Conservation (phyloP, 2,888 invertebrate genomes). For the Cheilosia vernalis region DNA sequence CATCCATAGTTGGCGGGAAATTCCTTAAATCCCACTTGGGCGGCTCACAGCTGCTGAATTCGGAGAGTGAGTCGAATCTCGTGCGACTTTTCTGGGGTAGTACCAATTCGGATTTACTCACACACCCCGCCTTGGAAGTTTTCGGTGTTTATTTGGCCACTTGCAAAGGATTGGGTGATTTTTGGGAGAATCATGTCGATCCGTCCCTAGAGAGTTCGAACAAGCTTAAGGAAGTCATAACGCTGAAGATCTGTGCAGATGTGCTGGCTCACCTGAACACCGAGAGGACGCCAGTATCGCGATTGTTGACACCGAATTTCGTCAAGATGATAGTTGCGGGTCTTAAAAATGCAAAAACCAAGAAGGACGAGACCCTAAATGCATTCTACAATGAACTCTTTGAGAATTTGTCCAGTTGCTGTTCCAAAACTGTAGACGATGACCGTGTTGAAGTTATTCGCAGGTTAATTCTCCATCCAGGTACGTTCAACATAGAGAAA, state of each 20-base stretch:
- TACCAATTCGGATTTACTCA: slow-evolving; percentile 81
- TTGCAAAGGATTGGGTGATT: slow-evolving; percentile 84
- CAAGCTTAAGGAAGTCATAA: slow-evolving; percentile 86
- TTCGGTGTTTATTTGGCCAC: slow-evolving; percentile 85
- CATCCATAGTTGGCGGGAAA: slow-evolving; percentile 84
- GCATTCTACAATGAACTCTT: slow-evolving; percentile 83
- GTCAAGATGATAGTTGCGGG: slow-evolving; percentile 87
- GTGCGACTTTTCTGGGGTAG: slow-evolving; percentile 86
- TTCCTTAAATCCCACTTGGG: slow-evolving; percentile 86
- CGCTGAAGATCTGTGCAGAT: slow-evolving; percentile 85
- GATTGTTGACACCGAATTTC: slow-evolving; percentile 87
- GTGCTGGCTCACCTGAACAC: slow-evolving; percentile 84
- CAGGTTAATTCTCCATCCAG: slow-evolving; percentile 88
- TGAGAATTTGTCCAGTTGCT: slow-evolving; percentile 84
- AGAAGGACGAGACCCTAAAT: slow-evolving; percentile 78
- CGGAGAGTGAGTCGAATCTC: slow-evolving; percentile 85
- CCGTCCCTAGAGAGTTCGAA: slow-evolving; percentile 84
- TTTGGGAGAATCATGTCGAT: slow-evolving; percentile 85
- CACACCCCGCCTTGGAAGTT: slow-evolving; percentile 87
- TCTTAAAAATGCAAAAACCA: slow-evolving; percentile 84
- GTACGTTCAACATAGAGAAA: slow-evolving; percentile 90
- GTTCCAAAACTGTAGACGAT: slow-evolving; percentile 84
- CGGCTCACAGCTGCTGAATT: slow-evolving; percentile 85
- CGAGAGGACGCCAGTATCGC: slow-evolving; percentile 84
- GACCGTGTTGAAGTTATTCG: slow-evolving; percentile 86